Base-by-base conservation (phyloP, 2,888 invertebrate species). In the Embidobia sp. region DNA sequence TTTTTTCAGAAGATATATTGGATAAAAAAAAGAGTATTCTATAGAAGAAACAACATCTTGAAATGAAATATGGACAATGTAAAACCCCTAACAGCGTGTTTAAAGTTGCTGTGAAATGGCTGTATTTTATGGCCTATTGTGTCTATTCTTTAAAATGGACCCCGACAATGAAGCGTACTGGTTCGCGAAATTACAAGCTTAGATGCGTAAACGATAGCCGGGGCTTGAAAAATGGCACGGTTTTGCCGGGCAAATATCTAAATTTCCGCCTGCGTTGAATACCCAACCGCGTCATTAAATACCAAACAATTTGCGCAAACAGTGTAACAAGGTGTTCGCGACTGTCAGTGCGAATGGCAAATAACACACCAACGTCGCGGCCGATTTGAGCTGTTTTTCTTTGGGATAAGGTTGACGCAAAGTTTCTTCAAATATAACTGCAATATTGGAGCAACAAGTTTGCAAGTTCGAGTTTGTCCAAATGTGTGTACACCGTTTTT, bases 371-470 rank as follows among this genome's bases (percentile, higher is more conserved):
- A 64, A 40, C 57, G 16, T 37, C 13, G 46, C 49, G 40, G 69
- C 59, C 31, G 31, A 57, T 57, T 66, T 49, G 26, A 40, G 13
- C 49, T 57, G 57, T 49, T 57, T 69, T 57, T 57, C 57, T 59
- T 57, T 57, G 11, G 40, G 16, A 31, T 26, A 59, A 40, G 40
- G 18, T 69, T 57, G 18, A 15, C 11, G 2, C 18, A 57, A 69
- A 69, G 29, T 69, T 69, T 69, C 57, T 57, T 69, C 49, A 69
- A 57, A 57, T 69, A 69, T 69, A 49, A 69, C 49, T 49, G 49
- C 69, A 69, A 69, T 69, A 69, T 69, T 59, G 49, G 44, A 59
- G 69, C 57, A 69, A 69, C 69, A 69, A 69, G 57, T 69, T 69
- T 49, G 26, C 49, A 57, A 57, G 44, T 37, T 13, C 51, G 35